Evolutionary conservation across 1,140 invertebrate genomes (phyloP).

Genomic region (Formica selysi): DNA sequence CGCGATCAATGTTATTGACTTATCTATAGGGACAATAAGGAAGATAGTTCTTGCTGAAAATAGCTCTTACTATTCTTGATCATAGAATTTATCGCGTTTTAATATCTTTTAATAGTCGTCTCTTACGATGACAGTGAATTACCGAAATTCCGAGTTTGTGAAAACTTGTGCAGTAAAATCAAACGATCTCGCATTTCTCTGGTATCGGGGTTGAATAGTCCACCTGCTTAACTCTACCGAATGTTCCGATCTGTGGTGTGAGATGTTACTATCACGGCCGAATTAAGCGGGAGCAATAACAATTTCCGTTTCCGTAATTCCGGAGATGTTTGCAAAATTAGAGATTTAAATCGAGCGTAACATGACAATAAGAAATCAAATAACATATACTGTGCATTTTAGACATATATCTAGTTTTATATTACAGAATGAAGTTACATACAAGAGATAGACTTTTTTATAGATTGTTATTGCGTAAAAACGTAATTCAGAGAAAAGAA

Average conservation of each 20-base stretch:
- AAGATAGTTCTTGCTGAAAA: neutral
- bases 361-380: neutral
- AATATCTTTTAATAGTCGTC: neutral
- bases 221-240: constrained; percentile 44
- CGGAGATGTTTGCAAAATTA: constrained; percentile 49
- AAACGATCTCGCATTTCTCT: constrained; percentile 12
- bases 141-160: constrained; percentile 19
- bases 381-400: neutral
- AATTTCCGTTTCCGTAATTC: constrained; percentile 12
- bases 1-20: neutral
- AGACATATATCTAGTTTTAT: neutral
- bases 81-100: neutral
- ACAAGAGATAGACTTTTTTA: neutral
- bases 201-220: constrained; percentile 41
- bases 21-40: neutral
- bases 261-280: neutral
- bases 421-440: neutral
- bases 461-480: neutral
- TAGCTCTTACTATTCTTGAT: neutral
- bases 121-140: neutral
- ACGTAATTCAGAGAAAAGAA: neutral
- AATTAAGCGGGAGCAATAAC: constrained; percentile 51
- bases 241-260: constrained; percentile 30
- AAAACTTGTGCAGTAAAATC: constrained; percentile 38
- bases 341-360: constrained; percentile 14